Conservation (phyloP, 1,140 invertebrate genomes). For the Drosophila pachea region DNA sequence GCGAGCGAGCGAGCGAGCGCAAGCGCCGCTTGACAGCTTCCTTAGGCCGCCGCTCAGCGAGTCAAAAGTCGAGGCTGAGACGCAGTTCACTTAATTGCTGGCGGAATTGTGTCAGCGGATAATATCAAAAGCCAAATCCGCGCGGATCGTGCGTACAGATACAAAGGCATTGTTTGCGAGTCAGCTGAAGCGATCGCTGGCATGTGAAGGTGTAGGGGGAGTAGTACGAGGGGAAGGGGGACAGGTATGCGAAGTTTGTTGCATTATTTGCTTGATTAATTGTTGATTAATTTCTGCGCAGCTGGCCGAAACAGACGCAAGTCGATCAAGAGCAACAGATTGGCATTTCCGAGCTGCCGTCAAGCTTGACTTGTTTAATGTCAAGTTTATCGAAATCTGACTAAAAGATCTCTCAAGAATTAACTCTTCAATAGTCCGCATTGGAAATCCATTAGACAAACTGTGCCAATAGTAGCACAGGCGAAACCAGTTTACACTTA, state of each 20-base stretch:
- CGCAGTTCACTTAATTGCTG: slow-evolving; percentile 65
- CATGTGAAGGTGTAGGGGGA: not conserved
- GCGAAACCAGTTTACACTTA: slow-evolving; percentile 57
- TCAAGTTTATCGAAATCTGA: not conserved
- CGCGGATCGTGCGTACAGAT: slow-evolving; percentile 60
- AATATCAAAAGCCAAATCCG: slow-evolving; percentile 12
- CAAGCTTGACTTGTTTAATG: not conserved
- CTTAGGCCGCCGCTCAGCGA: slow-evolving; percentile 38
- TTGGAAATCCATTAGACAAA: slow-evolving; percentile 12
- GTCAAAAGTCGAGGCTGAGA: slow-evolving; percentile 28
- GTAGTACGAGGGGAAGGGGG: not conserved
- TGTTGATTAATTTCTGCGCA: slow-evolving; percentile 53
- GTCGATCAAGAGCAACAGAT: not conserved
- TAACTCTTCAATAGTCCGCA: not conserved
- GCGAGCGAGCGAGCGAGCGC: not conserved
- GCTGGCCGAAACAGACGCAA: not conserved
- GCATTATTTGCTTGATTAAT: slow-evolving; percentile 40
- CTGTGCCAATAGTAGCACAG: slow-evolving; percentile 45
- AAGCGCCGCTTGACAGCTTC: slow-evolving; percentile 62
- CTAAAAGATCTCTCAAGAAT: not conserved
- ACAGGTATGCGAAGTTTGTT: not conserved
- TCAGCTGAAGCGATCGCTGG: slow-evolving; percentile 10
- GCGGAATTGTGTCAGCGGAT: slow-evolving; percentile 68
- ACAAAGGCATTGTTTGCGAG: slow-evolving; percentile 51
- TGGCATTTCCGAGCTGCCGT: not conserved